Percentiles rank a stretch among this genome's conserved stretches.
Evolutionary conservation across 2,888 invertebrate species (phyloP).

Genomic region (Perizoma flavofasciatum): DNA sequence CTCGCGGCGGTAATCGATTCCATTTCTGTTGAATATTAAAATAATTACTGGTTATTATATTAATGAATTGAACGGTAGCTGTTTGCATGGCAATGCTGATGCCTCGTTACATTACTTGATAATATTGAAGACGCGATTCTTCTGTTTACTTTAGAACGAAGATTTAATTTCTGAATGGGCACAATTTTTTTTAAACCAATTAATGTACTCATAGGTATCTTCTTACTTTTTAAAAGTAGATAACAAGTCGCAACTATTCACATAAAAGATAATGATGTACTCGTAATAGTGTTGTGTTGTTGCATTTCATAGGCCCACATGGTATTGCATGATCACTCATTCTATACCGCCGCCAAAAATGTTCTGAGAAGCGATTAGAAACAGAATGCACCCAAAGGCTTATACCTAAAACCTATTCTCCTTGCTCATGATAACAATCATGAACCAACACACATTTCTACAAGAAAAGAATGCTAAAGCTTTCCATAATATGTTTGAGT

Average conservation of each 20-base stretch:
- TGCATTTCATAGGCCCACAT: conserved; percentile 16
- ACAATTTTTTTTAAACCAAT: too few species aligned
- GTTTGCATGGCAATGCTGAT: conserved; percentile 42
- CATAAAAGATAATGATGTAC: conserved; percentile 2
- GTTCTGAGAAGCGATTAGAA: conserved; percentile 21
- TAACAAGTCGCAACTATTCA: background rate
- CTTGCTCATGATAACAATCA: background rate
- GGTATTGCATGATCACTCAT: background rate
- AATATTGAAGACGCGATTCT: conserved; percentile 22
- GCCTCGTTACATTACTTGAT: conserved; percentile 17
- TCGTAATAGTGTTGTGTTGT: conserved; percentile 1
- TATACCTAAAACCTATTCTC: background rate
- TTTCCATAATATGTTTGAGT: too few species aligned
- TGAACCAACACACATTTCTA: background rate
- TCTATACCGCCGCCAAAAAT: conserved; percentile 12
- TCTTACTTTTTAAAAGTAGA: background rate
- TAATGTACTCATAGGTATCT: too few species aligned
- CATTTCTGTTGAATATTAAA: conserved; percentile 52
- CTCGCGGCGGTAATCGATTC: conserved; percentile 47
- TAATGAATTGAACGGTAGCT: conserved; percentile 49
- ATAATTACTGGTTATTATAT: conserved; percentile 52
- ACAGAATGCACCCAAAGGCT: background rate
- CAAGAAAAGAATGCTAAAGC: too few species aligned
- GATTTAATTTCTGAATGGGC: background rate
- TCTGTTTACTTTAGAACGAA: conserved; percentile 15